phyloP scores from a whole-genome alignment of 2,113 vertebrate species.

The Myiozetetes cayanensis region DNA sequence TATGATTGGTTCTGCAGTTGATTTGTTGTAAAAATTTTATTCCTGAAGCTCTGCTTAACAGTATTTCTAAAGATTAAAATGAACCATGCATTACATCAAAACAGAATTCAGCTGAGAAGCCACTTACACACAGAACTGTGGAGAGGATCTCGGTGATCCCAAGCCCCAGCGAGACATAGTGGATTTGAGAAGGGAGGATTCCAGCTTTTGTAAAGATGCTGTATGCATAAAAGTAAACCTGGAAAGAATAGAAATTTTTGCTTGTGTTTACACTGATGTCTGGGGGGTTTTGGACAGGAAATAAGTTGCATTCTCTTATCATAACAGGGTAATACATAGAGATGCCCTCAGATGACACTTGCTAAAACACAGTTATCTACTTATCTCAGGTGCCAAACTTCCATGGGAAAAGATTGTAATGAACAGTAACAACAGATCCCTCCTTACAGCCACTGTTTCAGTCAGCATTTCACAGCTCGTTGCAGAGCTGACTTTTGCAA shows the following conservation, averaged over 20 bases:
- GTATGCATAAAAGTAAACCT: slow-evolving; percentile 85
- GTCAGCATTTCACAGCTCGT: not conserved
- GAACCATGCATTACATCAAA: not conserved
- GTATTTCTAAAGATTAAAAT: not conserved
- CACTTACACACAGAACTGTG: slow-evolving; percentile 76
- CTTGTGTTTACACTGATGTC: not conserved
- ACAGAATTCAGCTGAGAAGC: not conserved
- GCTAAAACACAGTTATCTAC: not conserved
- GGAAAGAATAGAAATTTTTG: not conserved
- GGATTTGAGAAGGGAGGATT: slow-evolving; percentile 68
- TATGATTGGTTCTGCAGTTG: fast-evolving
- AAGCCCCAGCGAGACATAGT: slow-evolving; percentile 75
- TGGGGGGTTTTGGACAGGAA: not conserved
- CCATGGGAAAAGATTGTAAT: not conserved
- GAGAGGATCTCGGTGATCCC: slow-evolving; percentile 75
- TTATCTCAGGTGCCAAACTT: not conserved
- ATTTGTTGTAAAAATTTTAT: not conserved
- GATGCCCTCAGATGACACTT: not conserved
- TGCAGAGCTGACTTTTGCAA: not conserved
- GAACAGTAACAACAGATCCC: not conserved
- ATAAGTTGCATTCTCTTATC: not conserved
- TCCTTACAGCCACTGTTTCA: not conserved
- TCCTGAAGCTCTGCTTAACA: not conserved
- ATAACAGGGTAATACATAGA: not conserved
- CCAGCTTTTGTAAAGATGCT: slow-evolving; percentile 78